These are phyloP conservation scores for Pterobdella sp. DNA, from an alignment of 2,888 invertebrate species.

Conservation along the genomic window DNA sequence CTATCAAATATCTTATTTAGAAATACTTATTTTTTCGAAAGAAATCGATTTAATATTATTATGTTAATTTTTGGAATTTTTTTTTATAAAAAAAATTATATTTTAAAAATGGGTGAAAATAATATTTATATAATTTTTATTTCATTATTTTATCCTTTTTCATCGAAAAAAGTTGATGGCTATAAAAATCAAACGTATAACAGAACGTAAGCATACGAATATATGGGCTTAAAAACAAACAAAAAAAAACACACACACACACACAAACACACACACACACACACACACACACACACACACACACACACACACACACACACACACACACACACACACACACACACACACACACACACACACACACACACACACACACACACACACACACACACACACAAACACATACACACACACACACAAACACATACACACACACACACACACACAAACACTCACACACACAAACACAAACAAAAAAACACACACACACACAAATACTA, in stretches of 20 bases:
- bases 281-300: slow-evolving; percentile 14
- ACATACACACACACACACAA: slow-evolving; percentile 2
- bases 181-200: background rate
- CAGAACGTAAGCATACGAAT: background rate
- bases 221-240: background rate
- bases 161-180: background rate
- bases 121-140: no score
- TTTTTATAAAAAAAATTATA: no score
- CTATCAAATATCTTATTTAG: no score
- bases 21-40: no score
- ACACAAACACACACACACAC: slow-evolving; percentile 8
- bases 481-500: no score
- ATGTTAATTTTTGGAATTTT: no score
- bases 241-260: background rate
- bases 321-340: slow-evolving; percentile 17
- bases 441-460: no score
- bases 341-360: slow-evolving; percentile 18
- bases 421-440: slow-evolving; percentile 12
- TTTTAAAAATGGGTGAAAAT: no score
- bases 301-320: slow-evolving; percentile 17
- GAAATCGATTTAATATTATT: no score
- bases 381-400: background rate
- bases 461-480: no score
- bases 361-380: slow-evolving; percentile 5
- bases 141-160: no score